These are phyloP conservation scores for Microcebus lehilahytsara DNA, from an alignment of 2,113 vertebrate species.

Conservation along the genomic window DNA sequence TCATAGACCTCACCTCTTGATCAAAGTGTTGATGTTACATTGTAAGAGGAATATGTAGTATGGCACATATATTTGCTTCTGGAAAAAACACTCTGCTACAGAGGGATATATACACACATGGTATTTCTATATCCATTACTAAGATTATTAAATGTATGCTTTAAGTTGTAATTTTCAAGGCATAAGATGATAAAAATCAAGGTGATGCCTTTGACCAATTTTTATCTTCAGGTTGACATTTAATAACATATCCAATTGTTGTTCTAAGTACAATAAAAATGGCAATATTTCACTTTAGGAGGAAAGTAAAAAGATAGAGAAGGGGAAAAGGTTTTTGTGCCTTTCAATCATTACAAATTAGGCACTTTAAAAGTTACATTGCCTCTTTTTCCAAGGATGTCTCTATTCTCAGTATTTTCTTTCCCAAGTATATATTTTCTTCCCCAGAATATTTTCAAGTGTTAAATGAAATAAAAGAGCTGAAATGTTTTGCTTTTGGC, in stretches of 20 bases:
- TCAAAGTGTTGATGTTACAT: not conserved
- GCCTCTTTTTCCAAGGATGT: not conserved
- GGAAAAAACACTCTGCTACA: not conserved
- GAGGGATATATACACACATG: not conserved
- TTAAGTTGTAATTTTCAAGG: not conserved
- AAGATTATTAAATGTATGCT: not conserved
- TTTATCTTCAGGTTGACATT: constrained; percentile 12
- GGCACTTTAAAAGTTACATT: not conserved
- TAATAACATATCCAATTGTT: constrained; percentile 34
- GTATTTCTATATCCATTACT: not conserved
- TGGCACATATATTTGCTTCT: not conserved
- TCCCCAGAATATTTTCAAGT: constrained; percentile 47
- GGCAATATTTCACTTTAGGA: constrained; percentile 28
- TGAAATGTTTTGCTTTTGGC: constrained; percentile 69
- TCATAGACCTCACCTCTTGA: not conserved
- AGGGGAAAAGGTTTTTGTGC: not conserved
- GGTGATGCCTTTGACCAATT: not conserved
- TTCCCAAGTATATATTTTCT: not conserved
- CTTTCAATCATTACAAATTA: not conserved
- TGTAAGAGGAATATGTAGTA: not conserved
- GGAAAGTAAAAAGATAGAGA: constrained; percentile 8
- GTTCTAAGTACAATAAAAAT: constrained; percentile 6
- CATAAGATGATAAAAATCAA: constrained; percentile 39
- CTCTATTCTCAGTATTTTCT: not conserved
- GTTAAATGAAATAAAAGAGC: constrained; percentile 68